Evolutionary conservation across 2,113 vertebrate species (phyloP).

Genomic region (Amazona guildingii): DNA sequence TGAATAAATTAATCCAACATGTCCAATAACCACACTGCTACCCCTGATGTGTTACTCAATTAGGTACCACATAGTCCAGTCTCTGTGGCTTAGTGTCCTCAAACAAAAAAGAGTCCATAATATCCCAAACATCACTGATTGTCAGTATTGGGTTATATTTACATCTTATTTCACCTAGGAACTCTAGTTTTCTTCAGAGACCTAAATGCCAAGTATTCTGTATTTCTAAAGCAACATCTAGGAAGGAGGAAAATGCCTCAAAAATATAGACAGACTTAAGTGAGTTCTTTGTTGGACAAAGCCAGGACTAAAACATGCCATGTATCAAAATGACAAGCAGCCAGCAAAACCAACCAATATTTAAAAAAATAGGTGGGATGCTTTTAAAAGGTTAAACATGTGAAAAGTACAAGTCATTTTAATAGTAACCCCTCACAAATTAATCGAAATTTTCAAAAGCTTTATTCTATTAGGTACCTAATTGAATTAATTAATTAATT

Average conservation of each 20-base stretch:
- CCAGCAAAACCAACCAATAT: not conserved
- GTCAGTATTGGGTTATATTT: not conserved
- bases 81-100: not conserved
- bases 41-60: not conserved
- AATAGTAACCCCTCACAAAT: not conserved
- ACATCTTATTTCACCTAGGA: not conserved
- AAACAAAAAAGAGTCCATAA: not conserved
- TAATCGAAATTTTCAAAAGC: not conserved
- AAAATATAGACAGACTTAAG: not conserved
- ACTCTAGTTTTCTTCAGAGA: not conserved
- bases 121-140: not conserved
- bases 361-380: not conserved
- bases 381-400: not conserved
- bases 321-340: not conserved
- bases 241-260: rapidly evolving
- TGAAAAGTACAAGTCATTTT: not conserved
- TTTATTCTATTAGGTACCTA: not conserved
- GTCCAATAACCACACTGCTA: not conserved
- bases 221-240: not conserved
- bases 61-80: not conserved
- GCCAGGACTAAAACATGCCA: not conserved
- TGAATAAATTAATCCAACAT: not conserved
- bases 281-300: not conserved
- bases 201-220: not conserved
- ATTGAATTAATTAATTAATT: not conserved